Conservation (phyloP, 2,113 vertebrate genomes). For the Apteryx mantelli region DNA sequence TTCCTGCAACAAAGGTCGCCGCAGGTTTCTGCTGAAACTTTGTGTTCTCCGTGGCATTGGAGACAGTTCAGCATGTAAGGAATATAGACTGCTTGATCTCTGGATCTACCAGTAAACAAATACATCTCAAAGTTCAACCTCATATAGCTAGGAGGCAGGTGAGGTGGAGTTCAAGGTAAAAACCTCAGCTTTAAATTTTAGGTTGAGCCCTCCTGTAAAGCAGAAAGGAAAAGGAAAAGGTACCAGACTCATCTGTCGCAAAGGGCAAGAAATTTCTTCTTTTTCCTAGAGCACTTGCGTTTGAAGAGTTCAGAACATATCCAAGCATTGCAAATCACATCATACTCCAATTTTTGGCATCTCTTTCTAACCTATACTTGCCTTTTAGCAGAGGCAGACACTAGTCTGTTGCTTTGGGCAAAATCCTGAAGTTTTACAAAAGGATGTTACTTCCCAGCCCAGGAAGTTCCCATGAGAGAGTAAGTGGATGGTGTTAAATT, state of each 20-base stretch:
- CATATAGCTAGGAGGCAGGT: background rate
- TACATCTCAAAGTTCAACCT: background rate
- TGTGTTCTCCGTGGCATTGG: background rate
- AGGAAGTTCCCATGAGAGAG: background rate
- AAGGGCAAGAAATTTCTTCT: background rate
- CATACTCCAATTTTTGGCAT: background rate
- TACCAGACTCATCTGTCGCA: background rate
- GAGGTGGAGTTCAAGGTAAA: background rate
- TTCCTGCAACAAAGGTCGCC: slow-evolving; percentile 12
- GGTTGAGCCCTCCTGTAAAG: background rate
- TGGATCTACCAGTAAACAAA: background rate
- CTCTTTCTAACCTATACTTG: background rate
- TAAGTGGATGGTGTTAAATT: background rate
- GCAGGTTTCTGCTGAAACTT: slow-evolving; percentile 12
- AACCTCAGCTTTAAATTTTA: background rate
- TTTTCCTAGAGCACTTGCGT: background rate
- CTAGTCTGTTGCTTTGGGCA: background rate
- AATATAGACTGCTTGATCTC: background rate
- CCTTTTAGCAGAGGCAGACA: background rate
- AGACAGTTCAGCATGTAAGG: background rate
- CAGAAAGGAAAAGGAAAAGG: background rate
- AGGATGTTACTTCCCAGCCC: background rate
- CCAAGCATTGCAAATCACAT: background rate
- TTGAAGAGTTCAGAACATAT: background rate
- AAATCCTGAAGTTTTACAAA: background rate